Evolutionary conservation across 1,140 invertebrate species (phyloP).

Genomic region (Diorhabda elongata): DNA sequence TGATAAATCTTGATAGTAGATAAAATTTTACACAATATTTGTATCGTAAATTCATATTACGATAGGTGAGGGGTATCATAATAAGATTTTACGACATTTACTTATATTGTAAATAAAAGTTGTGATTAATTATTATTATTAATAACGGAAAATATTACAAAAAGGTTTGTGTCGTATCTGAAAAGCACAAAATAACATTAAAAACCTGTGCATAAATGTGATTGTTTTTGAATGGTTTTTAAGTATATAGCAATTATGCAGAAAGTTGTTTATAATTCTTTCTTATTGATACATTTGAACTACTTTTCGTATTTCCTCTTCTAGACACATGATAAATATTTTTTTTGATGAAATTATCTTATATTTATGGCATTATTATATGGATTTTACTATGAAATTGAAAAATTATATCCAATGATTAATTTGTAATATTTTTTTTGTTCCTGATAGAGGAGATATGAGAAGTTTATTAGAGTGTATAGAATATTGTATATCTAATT

Average conservation of each 20-base stretch:
- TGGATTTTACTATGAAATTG: no score
- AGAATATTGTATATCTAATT: background rate
- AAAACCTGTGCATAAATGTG: background rate
- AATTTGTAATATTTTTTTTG: no score
- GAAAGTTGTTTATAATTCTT: background rate
- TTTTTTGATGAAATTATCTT: no score
- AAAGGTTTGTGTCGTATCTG: background rate
- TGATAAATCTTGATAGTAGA: no score
- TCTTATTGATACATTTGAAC: background rate
- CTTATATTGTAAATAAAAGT: background rate
- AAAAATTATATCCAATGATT: no score
- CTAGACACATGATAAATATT: no score
- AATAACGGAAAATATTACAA: background rate
- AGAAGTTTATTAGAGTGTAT: background rate
- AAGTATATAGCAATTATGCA: background rate
- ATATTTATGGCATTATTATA: no score
- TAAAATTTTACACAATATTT: no score
- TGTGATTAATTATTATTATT: background rate
- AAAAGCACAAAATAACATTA: background rate
- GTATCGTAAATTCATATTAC: no score
- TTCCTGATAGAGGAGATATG: background rate
- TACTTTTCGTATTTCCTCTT: no score
- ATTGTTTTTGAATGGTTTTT: constrained; percentile 3
- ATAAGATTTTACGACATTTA: background rate
- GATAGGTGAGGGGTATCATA: background rate